phyloP scores from a whole-genome alignment of 2,888 invertebrate species.

The Caenorhabditis panamensis region DNA sequence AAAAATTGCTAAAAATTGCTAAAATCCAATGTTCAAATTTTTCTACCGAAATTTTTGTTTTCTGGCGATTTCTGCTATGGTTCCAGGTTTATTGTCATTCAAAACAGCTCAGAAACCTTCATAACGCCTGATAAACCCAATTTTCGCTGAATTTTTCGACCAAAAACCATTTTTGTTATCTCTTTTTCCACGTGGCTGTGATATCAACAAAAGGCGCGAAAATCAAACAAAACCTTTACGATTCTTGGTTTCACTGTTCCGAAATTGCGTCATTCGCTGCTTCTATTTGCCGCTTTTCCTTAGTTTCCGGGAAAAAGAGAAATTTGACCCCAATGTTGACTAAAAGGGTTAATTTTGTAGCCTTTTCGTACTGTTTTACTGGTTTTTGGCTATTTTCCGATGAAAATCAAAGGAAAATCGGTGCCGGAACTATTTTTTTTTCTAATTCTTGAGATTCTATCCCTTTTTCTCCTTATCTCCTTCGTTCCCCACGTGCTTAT shows the following conservation, averaged over 20 bases:
- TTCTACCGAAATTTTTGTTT: too few relatives aligned
- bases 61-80: too few relatives aligned
- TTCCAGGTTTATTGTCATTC: too few relatives aligned
- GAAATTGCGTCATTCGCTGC: conserved; percentile 2
- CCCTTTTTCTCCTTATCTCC: background rate
- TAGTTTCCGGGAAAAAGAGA: background rate
- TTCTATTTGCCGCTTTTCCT: conserved; percentile 3
- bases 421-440: too few relatives aligned
- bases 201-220: conserved; percentile 4
- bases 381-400: too few relatives aligned
- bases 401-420: conserved; percentile 4
- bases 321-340: background rate
- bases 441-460: too few relatives aligned
- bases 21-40: too few relatives aligned
- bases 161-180: background rate
- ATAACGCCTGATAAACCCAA: too few relatives aligned
- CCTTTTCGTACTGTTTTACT: background rate
- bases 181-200: background rate
- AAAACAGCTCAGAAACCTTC: too few relatives aligned
- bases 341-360: background rate
- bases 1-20: too few relatives aligned
- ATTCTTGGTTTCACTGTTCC: background rate
- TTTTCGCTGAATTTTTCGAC: background rate
- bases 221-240: conserved; percentile 8
- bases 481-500: conserved; percentile 4